phyloP scores from a whole-genome alignment of 2,797 vertebrate genomes.

The Scolopax bukidnonensis region DNA sequence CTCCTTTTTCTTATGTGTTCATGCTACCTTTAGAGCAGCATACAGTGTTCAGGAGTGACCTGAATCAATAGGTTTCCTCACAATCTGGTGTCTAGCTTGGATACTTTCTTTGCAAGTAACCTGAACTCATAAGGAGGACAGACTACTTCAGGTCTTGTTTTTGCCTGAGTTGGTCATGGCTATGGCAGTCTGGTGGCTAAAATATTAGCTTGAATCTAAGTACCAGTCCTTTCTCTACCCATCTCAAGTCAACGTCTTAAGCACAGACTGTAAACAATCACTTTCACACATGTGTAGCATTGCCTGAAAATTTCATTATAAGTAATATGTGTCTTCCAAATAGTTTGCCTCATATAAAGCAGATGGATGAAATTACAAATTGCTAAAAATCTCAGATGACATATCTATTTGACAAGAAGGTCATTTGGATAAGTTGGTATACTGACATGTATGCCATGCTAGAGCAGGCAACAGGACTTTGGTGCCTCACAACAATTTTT shows the following conservation, averaged over 20 bases:
- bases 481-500: background rate
- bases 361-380: background rate
- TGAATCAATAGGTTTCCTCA: background rate
- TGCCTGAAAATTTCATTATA: background rate
- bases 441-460: background rate
- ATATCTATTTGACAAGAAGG: background rate
- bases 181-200: background rate
- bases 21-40: background rate
- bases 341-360: background rate
- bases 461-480: background rate
- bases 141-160: background rate
- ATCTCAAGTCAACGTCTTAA: background rate
- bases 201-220: background rate
- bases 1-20: background rate
- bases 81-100: rapidly evolving
- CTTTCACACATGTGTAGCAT: background rate
- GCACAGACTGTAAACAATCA: background rate
- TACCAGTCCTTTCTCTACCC: background rate
- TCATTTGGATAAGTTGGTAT: background rate
- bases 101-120: background rate
- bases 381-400: background rate
- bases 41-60: background rate
- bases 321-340: background rate
- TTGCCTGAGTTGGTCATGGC: background rate
- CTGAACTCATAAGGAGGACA: background rate